Conservation (phyloP, 2,888 invertebrate genomes). For the Acleris holmiana region DNA sequence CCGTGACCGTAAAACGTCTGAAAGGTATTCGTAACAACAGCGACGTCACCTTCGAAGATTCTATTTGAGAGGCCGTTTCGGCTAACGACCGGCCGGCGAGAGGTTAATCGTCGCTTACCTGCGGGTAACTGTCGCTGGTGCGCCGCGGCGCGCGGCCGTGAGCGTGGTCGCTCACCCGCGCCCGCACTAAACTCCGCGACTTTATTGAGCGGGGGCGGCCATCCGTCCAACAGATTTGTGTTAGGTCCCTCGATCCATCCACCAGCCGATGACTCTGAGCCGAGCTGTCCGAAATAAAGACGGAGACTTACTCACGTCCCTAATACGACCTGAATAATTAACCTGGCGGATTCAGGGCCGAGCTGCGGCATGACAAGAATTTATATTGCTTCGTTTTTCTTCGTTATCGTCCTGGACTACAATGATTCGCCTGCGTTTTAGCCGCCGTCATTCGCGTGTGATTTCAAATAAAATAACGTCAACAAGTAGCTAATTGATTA, state of each 20-base stretch:
- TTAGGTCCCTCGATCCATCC: constrained; percentile 61
- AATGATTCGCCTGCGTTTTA: too few relatives aligned
- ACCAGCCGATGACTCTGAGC: constrained; percentile 52
- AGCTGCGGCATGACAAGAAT: background rate
- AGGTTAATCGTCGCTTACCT: constrained; percentile 77
- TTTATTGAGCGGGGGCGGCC: constrained; percentile 75
- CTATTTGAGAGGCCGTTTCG: constrained; percentile 62
- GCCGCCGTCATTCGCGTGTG: too few relatives aligned
- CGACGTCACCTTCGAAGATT: constrained; percentile 60
- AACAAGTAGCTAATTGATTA: too few relatives aligned
- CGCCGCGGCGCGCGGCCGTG: constrained; percentile 63
- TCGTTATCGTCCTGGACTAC: too few relatives aligned
- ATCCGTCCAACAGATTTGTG: constrained; percentile 67
- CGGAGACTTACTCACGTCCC: constrained; percentile 19
- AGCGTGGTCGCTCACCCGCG: constrained; percentile 76
- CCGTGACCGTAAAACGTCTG: constrained; percentile 64
- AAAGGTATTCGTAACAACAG: constrained; percentile 62
- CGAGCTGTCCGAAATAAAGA: constrained; percentile 27
- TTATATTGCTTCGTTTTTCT: too few relatives aligned
- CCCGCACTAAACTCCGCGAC: constrained; percentile 62
- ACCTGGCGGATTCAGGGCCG: constrained; percentile 11
- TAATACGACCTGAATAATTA: constrained; percentile 7
- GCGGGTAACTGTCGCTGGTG: constrained; percentile 65
- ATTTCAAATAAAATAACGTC: too few relatives aligned
- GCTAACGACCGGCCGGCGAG: constrained; percentile 68